Evolutionary conservation across 2,113 vertebrate species (phyloP).

Genomic region (Podocnemis expansa): DNA sequence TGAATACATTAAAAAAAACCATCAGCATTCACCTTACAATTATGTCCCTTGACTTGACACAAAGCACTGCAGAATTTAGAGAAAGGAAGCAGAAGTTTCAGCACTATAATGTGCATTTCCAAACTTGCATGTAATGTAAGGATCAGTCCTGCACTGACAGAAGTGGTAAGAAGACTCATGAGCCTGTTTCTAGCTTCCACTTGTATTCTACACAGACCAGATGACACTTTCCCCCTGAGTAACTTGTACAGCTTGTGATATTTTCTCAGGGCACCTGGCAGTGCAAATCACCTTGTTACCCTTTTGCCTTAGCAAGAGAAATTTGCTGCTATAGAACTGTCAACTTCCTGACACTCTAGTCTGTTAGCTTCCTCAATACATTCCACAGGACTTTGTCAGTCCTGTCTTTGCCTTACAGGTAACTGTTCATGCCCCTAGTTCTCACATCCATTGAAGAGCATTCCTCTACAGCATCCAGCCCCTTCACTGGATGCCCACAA

Average conservation of each 20-base stretch:
- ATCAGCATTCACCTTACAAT: not conserved
- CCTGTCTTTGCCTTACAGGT: not conserved
- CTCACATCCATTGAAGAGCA: not conserved
- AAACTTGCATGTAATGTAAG: not conserved
- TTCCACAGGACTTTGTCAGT: not conserved
- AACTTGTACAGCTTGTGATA: no score
- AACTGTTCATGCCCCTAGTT: not conserved
- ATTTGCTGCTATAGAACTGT: not conserved
- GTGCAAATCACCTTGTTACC: no score
- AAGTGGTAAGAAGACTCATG: not conserved
- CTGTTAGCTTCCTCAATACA: not conserved
- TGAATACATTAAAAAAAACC: not conserved
- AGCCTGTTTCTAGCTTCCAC: not conserved
- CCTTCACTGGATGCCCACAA: not conserved
- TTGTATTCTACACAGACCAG: not conserved
- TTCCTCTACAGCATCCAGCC: not conserved
- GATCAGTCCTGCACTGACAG: not conserved
- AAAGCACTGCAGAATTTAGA: not conserved
- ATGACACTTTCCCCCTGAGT: not conserved
- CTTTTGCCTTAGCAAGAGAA: not conserved
- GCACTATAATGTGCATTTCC: not conserved
- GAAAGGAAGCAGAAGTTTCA: not conserved
- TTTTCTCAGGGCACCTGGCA: no score
- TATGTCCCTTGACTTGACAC: not conserved
- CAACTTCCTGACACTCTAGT: not conserved